A percentile compares a stretch with the other conserved stretches of the same genome.
Conservation (phyloP, 2,113 vertebrate genomes). For the Peromyscus maniculatus region DNA sequence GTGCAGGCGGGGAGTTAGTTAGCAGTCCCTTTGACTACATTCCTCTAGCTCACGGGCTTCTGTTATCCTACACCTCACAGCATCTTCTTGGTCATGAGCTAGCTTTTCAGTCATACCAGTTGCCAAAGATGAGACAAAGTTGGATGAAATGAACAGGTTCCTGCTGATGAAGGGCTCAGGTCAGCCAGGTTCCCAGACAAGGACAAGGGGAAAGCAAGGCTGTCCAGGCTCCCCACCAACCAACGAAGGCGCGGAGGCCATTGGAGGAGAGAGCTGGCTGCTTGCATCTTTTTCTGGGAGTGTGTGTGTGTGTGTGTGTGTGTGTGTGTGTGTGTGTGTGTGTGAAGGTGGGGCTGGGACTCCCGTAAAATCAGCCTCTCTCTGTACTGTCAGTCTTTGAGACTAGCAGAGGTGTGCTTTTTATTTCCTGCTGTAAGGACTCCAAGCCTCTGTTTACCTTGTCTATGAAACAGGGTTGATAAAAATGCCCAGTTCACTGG, state of each 20-base stretch:
- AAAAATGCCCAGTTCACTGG: neutral
- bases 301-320: neutral
- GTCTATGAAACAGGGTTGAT: conserved; percentile 11
- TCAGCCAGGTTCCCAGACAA: neutral
- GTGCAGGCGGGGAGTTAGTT: neutral
- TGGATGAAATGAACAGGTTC: neutral
- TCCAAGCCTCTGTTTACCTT: conserved; percentile 29
- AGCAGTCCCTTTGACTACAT: neutral
- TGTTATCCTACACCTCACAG: neutral
- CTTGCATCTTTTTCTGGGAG: neutral
- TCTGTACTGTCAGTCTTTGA: neutral
- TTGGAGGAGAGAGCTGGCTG: neutral
- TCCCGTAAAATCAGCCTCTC: neutral
- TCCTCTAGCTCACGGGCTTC: neutral
- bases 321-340: too few species aligned
- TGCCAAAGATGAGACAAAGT: conserved; percentile 17
- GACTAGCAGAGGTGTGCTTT: neutral
- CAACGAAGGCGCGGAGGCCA: neutral
- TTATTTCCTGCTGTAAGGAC: neutral
- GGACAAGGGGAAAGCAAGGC: neutral
- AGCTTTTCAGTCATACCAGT: neutral
- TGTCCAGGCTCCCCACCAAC: neutral
- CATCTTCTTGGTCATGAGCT: neutral
- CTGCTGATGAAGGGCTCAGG: neutral
- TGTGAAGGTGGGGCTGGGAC: conserved; percentile 7